Evolutionary conservation across 2,113 vertebrate species (phyloP).

Genomic region (Motacilla tschutschensis): DNA sequence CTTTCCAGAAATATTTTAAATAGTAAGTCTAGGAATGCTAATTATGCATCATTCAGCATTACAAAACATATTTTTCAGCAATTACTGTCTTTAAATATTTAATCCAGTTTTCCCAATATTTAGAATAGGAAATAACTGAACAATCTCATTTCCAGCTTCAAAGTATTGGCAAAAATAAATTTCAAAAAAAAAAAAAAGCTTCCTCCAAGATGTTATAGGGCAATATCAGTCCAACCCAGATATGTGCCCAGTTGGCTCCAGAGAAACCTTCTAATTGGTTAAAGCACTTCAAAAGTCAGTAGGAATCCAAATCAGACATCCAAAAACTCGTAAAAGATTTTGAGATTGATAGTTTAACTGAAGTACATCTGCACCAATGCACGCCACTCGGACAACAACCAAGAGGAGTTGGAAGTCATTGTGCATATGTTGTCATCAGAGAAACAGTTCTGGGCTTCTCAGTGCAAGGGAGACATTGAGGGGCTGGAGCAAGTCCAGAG

Average conservation of each 20-base stretch:
- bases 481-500: neutral
- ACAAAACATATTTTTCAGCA: neutral
- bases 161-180: neutral
- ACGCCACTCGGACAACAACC: accelerated
- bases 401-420: neutral
- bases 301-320: neutral
- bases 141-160: neutral
- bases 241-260: neutral
- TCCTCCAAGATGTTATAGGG: neutral
- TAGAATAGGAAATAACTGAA: neutral
- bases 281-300: neutral
- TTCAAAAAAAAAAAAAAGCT: neutral
- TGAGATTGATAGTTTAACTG: neutral
- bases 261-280: neutral
- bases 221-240: neutral
- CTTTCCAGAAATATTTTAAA: neutral
- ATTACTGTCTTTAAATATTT: neutral
- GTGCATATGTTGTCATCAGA: neutral
- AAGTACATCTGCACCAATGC: neutral
- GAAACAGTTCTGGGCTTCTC: neutral
- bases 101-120: neutral
- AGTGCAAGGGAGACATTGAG: neutral
- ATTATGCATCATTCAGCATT: neutral
- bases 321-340: neutral
- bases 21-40: neutral